Evolutionary conservation across 2,888 invertebrate genomes (phyloP).

Genomic region (Digitonthophagus gazella): DNA sequence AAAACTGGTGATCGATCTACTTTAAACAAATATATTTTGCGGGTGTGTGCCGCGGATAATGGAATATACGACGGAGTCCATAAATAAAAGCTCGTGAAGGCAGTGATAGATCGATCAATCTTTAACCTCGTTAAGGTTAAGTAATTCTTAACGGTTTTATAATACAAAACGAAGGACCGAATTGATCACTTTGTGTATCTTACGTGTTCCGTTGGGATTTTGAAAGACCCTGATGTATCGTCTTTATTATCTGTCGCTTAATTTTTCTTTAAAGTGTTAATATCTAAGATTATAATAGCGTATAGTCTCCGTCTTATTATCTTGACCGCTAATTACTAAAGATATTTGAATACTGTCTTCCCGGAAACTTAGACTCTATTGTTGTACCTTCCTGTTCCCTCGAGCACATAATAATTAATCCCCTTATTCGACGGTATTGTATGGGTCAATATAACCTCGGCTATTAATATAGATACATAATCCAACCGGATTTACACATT

Average conservation of each 20-base stretch:
- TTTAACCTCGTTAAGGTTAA: slow-evolving; percentile 13
- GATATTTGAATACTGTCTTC: not conserved
- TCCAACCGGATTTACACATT: not conserved
- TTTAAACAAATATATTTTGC: not conserved
- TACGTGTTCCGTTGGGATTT: not conserved
- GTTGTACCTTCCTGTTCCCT: not conserved
- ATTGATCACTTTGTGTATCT: slow-evolving; percentile 3
- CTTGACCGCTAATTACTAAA: not conserved
- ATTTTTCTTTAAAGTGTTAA: no score
- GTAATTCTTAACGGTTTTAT: slow-evolving; percentile 16
- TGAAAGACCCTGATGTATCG: not conserved
- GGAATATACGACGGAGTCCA: not conserved
- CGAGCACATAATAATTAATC: not conserved
- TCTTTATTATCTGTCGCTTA: not conserved
- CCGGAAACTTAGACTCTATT: not conserved
- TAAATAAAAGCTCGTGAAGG: not conserved
- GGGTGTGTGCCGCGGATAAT: not conserved
- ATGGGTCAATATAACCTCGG: not conserved
- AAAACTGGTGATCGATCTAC: not conserved
- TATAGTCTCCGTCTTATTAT: not conserved
- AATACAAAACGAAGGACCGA: slow-evolving; percentile 3
- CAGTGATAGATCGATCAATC: slow-evolving; percentile 12
- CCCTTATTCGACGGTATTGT: not conserved
- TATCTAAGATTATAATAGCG: no score
- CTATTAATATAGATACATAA: not conserved